These are phyloP conservation scores for Siphamia tubifer DNA, from an alignment of 2,113 vertebrate genomes.

Conservation along the genomic window DNA sequence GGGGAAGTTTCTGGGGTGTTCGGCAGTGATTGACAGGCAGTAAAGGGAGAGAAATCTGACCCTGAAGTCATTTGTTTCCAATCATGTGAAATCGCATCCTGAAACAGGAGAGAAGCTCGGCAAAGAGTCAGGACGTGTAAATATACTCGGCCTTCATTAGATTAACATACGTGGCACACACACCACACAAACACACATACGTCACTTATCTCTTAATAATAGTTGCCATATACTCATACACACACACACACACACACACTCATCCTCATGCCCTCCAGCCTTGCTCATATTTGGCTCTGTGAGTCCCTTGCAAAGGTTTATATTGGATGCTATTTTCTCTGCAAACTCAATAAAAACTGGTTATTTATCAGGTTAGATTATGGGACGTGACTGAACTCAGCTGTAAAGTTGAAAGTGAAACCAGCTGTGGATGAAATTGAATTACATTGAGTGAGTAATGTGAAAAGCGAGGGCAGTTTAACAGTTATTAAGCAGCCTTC, in stretches of 20 bases:
- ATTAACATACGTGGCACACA: conserved; percentile 52
- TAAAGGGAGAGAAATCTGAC: conserved; percentile 64
- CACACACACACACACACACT: conserved; percentile 10
- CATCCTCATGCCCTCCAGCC: conserved; percentile 46
- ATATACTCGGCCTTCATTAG: conserved; percentile 73
- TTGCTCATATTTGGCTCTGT: conserved; percentile 39
- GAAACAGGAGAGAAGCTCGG: conserved; percentile 58
- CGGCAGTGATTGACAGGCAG: conserved; percentile 65
- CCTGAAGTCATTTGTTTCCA: conserved; percentile 76
- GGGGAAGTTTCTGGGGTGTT: conserved; percentile 17
- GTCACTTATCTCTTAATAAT: conserved; percentile 47
- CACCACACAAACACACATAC: conserved; percentile 2
- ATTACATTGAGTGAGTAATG: conserved; percentile 75
- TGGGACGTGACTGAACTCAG: conserved; percentile 75
- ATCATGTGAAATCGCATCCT: conserved; percentile 75
- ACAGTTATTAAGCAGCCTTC: conserved; percentile 71
- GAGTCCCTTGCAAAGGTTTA: conserved; percentile 62
- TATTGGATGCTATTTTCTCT: conserved; percentile 76
- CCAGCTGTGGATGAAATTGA: conserved; percentile 80
- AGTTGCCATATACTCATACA: conserved; percentile 17
- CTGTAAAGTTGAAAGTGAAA: conserved; percentile 81
- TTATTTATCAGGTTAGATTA: conserved; percentile 82
- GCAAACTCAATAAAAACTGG: conserved; percentile 81
- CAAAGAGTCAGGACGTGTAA: conserved; percentile 54
- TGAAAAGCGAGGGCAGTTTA: conserved; percentile 79